Conservation (phyloP, 2,888 invertebrate genomes). For the Melitaea athalia region DNA sequence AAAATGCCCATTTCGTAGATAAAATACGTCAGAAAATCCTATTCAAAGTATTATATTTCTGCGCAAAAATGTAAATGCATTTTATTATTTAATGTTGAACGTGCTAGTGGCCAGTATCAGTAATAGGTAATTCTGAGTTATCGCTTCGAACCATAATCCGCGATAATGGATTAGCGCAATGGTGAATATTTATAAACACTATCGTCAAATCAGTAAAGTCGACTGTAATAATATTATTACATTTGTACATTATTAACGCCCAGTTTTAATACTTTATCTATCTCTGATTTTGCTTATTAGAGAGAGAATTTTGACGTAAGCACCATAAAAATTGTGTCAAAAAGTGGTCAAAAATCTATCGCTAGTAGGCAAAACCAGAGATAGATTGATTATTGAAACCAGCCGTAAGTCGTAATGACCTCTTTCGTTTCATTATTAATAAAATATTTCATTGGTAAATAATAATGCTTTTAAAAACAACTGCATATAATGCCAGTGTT, state of each 20-base stretch:
- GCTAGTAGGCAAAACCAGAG: not conserved
- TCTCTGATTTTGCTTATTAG: too few relatives aligned
- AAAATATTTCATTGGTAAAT: too few relatives aligned
- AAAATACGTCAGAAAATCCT: not conserved
- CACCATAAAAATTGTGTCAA: too few relatives aligned
- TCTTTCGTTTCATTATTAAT: too few relatives aligned
- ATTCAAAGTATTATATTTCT: not conserved
- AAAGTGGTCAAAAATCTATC: too few relatives aligned
- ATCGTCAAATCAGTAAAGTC: conserved; percentile 62
- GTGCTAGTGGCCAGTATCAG: conserved; percentile 45
- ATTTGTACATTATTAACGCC: not conserved
- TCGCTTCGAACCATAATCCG: conserved; percentile 75
- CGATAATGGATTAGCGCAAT: conserved; percentile 78
- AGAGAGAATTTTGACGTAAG: too few relatives aligned
- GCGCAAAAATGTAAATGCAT: not conserved
- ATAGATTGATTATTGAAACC: too few relatives aligned
- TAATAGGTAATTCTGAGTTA: conserved; percentile 65
- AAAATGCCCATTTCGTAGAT: not conserved
- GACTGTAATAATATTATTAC: conserved; percentile 35
- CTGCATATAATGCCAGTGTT: too few relatives aligned
- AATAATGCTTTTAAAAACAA: too few relatives aligned
- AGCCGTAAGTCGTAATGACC: too few relatives aligned
- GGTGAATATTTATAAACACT: conserved; percentile 75
- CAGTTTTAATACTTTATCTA: too few relatives aligned
- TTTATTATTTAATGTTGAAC: conserved; percentile 13